Conservation (phyloP, 1,140 invertebrate genomes). For the Matsumurasca onukii region DNA sequence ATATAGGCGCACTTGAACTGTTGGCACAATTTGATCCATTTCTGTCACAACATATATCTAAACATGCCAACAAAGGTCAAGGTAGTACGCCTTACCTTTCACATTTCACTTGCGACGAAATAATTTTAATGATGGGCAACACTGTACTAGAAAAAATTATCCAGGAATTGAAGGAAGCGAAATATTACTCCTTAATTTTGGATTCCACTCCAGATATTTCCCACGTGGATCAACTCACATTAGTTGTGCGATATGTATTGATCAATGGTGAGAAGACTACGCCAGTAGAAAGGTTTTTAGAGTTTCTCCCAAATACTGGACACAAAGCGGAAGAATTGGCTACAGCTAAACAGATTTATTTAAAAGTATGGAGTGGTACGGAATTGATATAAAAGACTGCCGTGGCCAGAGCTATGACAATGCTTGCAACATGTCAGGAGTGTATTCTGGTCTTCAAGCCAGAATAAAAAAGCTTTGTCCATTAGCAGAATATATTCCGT, state of each 20-base stretch:
- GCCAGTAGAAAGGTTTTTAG: not conserved
- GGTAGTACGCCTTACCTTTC: slow-evolving; percentile 33
- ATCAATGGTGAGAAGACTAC: not conserved
- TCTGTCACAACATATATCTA: slow-evolving; percentile 34
- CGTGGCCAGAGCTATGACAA: slow-evolving; percentile 42
- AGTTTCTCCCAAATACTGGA: not conserved
- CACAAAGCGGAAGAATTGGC: not conserved
- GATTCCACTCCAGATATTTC: not conserved
- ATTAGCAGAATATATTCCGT: slow-evolving; percentile 39
- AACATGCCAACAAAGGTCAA: slow-evolving; percentile 31
- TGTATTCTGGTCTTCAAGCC: slow-evolving; percentile 42
- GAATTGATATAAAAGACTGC: slow-evolving; percentile 31
- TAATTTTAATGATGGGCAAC: slow-evolving; percentile 11
- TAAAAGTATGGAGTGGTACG: not conserved
- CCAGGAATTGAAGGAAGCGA: not conserved
- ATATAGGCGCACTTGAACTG: slow-evolving; percentile 2
- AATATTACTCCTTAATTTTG: not conserved
- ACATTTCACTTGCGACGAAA: slow-evolving; percentile 8
- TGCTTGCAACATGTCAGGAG: slow-evolving; percentile 40
- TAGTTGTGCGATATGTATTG: not conserved
- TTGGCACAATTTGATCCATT: slow-evolving; percentile 39
- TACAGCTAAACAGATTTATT: not conserved
- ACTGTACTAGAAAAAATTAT: slow-evolving; percentile 3
- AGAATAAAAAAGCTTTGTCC: slow-evolving; percentile 42
- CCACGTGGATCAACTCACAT: not conserved